Base-by-base conservation (phyloP, 2,113 vertebrate genomes). In the Scalopus aquaticus region DNA sequence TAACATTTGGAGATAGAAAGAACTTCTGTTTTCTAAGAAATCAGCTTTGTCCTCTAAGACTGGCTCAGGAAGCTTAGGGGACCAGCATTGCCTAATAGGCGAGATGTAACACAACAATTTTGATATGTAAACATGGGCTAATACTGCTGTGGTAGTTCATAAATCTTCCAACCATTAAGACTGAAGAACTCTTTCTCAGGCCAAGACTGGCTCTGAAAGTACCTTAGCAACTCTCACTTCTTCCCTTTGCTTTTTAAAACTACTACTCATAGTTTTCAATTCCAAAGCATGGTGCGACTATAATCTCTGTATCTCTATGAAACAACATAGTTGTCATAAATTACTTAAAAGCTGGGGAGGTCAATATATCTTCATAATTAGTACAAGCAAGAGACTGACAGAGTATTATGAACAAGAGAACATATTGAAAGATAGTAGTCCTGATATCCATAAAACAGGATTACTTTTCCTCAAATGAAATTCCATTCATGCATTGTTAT, bases 321-420 rank as follows among this genome's bases (percentile, higher is more conserved):
- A 92, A 54, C 78, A 82, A 70, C 9, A 54, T 9, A 65, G 22
- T 39, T 94, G 51, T 94, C 70, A 74, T n/a, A 73, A 93, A 67
- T 15, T 5, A 49, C 10, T 64, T 74, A 79, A 7, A 89, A 56
- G 0, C 10, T 70, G 9, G 16, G 39, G 32, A 1, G 6, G 1
- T 58, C 30, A 89, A 28, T 9, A 8, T 24, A 12, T 3, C 4
- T 76, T 76, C 39, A 79, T 78, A 37, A 46, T 58, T 74, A 73
- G 8, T 76, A 42, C 32, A 65, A 65, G 20, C 46, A 87, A 9
- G 7, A 87, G 35, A 4, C 4, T 32, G 46, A 15, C 3, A 67
- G 20, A 69, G 28, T 3, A 6, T 13, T 42, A 1, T 56, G 17
- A 82, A 3, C 22, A 74, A 16, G 3, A 85, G 58, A 39, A 81